phyloP scores from a whole-genome alignment of 1,140 invertebrate species.

The Periplaneta americana region DNA sequence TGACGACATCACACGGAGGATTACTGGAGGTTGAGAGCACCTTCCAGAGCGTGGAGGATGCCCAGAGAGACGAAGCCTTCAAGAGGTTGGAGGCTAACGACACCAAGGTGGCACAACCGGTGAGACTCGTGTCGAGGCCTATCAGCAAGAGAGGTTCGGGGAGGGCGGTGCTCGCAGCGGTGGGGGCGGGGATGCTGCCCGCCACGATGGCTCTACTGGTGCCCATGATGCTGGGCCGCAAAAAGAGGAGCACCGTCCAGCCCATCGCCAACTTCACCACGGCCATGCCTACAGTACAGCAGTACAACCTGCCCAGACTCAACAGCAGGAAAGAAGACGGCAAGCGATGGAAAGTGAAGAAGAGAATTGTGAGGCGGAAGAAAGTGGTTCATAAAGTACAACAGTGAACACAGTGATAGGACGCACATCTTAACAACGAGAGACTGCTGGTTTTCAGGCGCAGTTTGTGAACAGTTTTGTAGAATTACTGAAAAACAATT shows the following conservation, averaged over 20 bases:
- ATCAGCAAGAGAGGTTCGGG: conserved; percentile 33
- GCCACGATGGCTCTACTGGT: conserved; percentile 74
- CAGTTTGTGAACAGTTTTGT: too few relatives aligned
- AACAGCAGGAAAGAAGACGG: background rate
- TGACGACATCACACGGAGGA: conserved; percentile 66
- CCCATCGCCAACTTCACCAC: background rate
- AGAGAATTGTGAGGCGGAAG: background rate
- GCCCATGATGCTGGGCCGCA: conserved; percentile 62
- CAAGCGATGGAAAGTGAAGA: background rate
- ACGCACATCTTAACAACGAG: too few relatives aligned
- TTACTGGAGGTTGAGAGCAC: conserved; percentile 66
- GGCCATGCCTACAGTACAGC: background rate
- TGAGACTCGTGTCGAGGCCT: conserved; percentile 26
- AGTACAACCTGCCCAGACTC: background rate
- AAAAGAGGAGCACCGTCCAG: conserved; percentile 32
- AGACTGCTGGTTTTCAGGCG: too few relatives aligned
- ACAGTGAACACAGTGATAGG: too few relatives aligned
- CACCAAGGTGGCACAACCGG: background rate
- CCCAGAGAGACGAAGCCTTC: conserved; percentile 25
- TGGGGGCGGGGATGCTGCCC: conserved; percentile 69
- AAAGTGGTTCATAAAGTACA: background rate
- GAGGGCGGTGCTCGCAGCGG: conserved; percentile 58
- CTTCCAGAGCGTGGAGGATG: conserved; percentile 59
- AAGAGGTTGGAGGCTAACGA: background rate
- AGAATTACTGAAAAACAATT: too few relatives aligned